These are phyloP conservation scores for Tetrao urogallus DNA, from an alignment of 2,113 vertebrate species.

Conservation along the genomic window DNA sequence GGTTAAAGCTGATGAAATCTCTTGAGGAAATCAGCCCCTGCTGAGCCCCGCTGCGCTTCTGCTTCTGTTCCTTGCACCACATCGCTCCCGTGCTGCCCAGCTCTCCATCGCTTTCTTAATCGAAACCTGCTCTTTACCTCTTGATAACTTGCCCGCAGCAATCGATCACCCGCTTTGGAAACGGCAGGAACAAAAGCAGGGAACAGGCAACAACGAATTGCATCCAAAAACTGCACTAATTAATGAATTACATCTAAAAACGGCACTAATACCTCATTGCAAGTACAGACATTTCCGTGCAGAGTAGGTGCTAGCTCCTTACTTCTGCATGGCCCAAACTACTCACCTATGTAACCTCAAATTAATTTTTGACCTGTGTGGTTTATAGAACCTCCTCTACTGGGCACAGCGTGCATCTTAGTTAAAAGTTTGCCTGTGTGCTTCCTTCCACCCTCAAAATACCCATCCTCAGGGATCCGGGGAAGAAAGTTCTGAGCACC, in stretches of 20 bases:
- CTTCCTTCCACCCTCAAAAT: neutral
- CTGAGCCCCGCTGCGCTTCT: neutral
- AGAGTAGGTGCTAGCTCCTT: rapidly evolving
- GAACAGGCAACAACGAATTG: neutral
- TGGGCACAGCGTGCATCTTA: neutral
- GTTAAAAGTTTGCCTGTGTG: rapidly evolving
- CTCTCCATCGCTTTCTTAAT: neutral
- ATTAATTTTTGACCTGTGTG: neutral
- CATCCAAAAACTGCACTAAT: rapidly evolving
- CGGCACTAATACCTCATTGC: rapidly evolving
- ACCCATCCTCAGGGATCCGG: no score
- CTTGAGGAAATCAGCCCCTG: neutral
- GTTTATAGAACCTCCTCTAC: neutral
- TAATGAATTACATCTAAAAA: rapidly evolving
- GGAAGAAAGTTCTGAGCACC: neutral
- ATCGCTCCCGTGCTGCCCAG: neutral
- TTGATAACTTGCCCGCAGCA: neutral
- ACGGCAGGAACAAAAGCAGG: neutral
- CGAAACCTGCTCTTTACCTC: neutral
- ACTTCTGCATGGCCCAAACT: rapidly evolving
- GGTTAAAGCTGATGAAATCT: neutral
- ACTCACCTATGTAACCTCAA: rapidly evolving
- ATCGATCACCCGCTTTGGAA: neutral
- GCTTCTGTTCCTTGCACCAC: neutral
- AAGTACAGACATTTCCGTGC: no score